phyloP scores from a whole-genome alignment of 2,888 invertebrate genomes.

The Coelogynopora nodosa region DNA sequence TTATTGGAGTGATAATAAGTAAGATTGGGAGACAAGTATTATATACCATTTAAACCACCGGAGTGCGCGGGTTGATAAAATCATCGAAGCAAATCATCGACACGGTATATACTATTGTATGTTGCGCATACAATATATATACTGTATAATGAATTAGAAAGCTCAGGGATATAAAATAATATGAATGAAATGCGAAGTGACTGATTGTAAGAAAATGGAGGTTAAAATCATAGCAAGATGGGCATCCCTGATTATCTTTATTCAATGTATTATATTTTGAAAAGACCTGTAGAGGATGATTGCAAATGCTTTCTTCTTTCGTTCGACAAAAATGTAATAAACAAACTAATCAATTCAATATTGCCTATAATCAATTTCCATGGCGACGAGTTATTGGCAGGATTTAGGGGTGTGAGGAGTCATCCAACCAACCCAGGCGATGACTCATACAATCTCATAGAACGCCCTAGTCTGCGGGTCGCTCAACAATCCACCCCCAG shows the following conservation, averaged over 20 bases:
- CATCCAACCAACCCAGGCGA: no score
- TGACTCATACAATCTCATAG: background rate
- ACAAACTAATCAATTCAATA: no score
- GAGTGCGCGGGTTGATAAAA: background rate
- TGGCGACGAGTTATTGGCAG: background rate
- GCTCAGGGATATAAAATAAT: background rate
- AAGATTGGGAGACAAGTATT: no score
- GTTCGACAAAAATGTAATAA: no score
- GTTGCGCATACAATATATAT: no score
- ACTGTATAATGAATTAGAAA: background rate
- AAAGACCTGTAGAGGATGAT: no score
- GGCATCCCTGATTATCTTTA: background rate
- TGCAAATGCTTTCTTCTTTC: no score
- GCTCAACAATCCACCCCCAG: background rate
- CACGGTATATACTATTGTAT: background rate
- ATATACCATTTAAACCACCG: no score
- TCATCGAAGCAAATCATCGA: background rate
- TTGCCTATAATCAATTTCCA: no score
- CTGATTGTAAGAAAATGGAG: background rate
- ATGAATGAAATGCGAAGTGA: background rate
- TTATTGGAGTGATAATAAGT: no score
- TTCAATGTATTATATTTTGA: no score
- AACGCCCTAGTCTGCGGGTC: background rate
- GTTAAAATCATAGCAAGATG: background rate
- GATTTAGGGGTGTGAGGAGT: background rate